phyloP scores from a whole-genome alignment of 2,888 invertebrate genomes.

The Sphaeridia pumilis region DNA sequence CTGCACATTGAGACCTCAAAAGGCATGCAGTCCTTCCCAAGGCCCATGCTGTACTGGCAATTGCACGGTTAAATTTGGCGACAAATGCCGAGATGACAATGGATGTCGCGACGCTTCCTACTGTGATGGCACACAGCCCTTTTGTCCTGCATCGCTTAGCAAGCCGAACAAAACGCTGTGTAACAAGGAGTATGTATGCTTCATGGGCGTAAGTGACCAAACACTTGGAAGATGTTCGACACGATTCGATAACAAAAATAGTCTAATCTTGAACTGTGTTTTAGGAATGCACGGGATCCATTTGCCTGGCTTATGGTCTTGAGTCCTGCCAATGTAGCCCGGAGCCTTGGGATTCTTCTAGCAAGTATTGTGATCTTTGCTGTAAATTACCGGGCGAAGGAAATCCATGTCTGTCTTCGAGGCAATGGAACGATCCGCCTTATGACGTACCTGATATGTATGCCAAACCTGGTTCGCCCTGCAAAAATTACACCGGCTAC shows the following conservation, averaged over 20 bases:
- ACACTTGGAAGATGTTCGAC: neutral
- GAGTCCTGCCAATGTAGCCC: slow-evolving; percentile 90
- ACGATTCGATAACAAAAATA: neutral
- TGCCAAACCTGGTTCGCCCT: slow-evolving; percentile 85
- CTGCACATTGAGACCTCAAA: slow-evolving; percentile 68
- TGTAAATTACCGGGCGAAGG: slow-evolving; percentile 75
- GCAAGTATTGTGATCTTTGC: slow-evolving; percentile 84
- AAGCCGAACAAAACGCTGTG: slow-evolving; percentile 91
- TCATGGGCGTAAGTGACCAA: slow-evolving; percentile 66
- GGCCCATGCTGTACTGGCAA: slow-evolving; percentile 90
- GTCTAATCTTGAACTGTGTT: neutral
- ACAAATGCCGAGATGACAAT: slow-evolving; percentile 83
- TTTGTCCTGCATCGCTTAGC: slow-evolving; percentile 82
- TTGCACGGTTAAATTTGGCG: slow-evolving; percentile 71
- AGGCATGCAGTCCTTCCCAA: slow-evolving; percentile 68
- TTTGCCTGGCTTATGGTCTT: slow-evolving; percentile 88
- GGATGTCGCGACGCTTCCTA: slow-evolving; percentile 86
- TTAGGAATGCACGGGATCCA: slow-evolving; percentile 95
- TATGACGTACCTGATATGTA: slow-evolving; percentile 88
- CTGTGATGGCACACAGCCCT: slow-evolving; percentile 77
- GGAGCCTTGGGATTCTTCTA: slow-evolving; percentile 62
- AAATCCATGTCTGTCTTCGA: slow-evolving; percentile 73
- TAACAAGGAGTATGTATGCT: slow-evolving; percentile 91
- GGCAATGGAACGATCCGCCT: slow-evolving; percentile 77
- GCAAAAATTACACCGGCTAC: slow-evolving; percentile 83